These are phyloP conservation scores for Nematostella vectensis DNA, from an alignment of 92 coral and sea anemone genomes.

Conservation along the genomic window DNA sequence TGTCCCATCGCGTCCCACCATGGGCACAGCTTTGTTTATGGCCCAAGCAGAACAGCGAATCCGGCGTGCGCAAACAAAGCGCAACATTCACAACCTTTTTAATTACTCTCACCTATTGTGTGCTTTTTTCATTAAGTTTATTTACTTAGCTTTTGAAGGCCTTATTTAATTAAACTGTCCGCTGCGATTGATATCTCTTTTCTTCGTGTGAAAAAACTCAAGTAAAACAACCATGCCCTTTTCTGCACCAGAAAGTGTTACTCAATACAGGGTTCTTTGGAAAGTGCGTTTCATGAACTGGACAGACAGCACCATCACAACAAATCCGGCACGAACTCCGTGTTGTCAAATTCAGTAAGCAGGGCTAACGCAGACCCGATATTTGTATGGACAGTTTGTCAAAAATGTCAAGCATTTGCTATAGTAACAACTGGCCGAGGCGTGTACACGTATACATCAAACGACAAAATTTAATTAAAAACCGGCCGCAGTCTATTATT, in stretches of 20 bases:
- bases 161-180: conserved; percentile 79
- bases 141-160: conserved; percentile 81
- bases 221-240: not conserved
- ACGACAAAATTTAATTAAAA: no score
- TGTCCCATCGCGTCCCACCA: conserved; percentile 25
- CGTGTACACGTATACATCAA: no score
- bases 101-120: conserved; percentile 17
- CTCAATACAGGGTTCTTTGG: no score
- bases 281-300: no score
- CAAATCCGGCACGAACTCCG: no score
- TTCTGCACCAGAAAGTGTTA: not conserved
- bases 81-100: conserved; percentile 7
- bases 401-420: no score
- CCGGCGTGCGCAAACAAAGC: conserved; percentile 25
- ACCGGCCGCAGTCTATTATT: no score
- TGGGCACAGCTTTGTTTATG: conserved; percentile 28
- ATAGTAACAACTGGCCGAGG: no score
- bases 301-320: no score
- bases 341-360: no score
- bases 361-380: no score
- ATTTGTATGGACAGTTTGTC: no score
- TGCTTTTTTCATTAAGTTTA: conserved; percentile 87
- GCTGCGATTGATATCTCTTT: conserved; percentile 17
- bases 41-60: conserved; percentile 28
- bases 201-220: conserved; percentile 10